A percentile compares a stretch with the other conserved stretches of the same genome.
phyloP scores from a whole-genome alignment of 2,888 invertebrate species.

The Ectobius pallidus region DNA sequence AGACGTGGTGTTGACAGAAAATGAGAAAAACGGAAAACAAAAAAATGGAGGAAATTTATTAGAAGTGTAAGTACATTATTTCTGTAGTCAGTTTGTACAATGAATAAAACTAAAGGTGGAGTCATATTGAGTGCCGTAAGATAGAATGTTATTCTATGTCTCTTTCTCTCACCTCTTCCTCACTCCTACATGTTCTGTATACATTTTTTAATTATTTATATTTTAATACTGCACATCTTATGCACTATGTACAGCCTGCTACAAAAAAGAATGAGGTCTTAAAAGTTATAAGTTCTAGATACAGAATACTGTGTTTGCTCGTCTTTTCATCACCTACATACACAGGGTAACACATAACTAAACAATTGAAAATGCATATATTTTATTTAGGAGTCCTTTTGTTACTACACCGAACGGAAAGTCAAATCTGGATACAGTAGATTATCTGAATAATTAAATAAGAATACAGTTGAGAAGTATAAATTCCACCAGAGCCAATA shows the following conservation, averaged over 20 bases:
- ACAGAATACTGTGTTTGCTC: too few species aligned
- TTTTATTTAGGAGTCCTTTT: too few species aligned
- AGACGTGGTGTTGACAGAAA: too few species aligned
- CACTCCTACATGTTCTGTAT: neutral
- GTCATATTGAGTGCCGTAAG: neutral
- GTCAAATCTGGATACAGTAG: too few species aligned
- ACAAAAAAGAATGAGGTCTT: neutral
- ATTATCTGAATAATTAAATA: too few species aligned
- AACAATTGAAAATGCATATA: too few species aligned
- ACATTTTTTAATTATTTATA: neutral
- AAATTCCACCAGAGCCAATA: too few species aligned
- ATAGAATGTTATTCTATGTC: neutral
- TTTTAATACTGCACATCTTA: neutral
- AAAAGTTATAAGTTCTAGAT: too few species aligned
- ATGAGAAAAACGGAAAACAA: neutral
- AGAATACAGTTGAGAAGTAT: too few species aligned
- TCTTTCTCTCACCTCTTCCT: neutral
- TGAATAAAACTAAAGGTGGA: neutral
- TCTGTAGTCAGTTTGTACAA: neutral
- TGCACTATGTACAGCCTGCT: neutral
- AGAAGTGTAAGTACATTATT: neutral
- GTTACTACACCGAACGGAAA: too few species aligned
- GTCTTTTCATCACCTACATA: too few species aligned
- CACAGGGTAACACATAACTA: too few species aligned
- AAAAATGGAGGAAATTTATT: neutral